Conservation (phyloP, 2,113 vertebrate species). For the Chaetura pelagica region DNA sequence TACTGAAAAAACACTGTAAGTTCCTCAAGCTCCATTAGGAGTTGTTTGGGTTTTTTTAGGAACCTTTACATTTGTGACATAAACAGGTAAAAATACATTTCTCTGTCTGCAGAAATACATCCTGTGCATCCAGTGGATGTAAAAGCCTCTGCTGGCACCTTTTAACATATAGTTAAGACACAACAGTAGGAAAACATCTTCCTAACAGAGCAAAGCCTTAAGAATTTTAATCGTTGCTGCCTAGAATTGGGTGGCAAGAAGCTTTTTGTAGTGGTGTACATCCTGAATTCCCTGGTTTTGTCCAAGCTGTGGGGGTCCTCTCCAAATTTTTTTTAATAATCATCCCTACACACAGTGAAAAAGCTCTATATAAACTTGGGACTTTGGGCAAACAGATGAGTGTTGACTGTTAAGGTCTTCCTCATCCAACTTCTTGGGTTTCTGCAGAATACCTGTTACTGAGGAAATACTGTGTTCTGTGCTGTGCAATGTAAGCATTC, state of each 20-base stretch:
- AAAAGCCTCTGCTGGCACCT: not conserved
- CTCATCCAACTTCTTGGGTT: not conserved
- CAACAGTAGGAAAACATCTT: not conserved
- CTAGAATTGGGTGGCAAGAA: not conserved
- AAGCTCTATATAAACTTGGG: not conserved
- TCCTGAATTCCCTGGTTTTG: not conserved
- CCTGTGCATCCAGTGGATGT: not conserved
- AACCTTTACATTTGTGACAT: not conserved
- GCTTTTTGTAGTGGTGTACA: not conserved
- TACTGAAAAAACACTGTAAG: not conserved
- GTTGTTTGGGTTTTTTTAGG: not conserved
- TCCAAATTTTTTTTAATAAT: not conserved
- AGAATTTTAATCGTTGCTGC: not conserved
- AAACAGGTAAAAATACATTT: not conserved
- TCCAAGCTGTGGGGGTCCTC: not conserved
- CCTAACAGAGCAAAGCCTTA: not conserved
- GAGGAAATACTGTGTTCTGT: not conserved
- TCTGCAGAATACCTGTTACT: not conserved
- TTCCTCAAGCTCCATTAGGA: not conserved
- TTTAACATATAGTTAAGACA: not conserved
- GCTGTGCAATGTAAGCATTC: not conserved
- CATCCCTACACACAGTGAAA: not conserved
- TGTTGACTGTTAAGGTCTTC: not conserved
- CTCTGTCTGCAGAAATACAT: not conserved
- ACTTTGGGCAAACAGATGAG: not conserved